Evolutionary conservation across 2,113 vertebrate species (phyloP).

Genomic region (Tachysurus vachellii): DNA sequence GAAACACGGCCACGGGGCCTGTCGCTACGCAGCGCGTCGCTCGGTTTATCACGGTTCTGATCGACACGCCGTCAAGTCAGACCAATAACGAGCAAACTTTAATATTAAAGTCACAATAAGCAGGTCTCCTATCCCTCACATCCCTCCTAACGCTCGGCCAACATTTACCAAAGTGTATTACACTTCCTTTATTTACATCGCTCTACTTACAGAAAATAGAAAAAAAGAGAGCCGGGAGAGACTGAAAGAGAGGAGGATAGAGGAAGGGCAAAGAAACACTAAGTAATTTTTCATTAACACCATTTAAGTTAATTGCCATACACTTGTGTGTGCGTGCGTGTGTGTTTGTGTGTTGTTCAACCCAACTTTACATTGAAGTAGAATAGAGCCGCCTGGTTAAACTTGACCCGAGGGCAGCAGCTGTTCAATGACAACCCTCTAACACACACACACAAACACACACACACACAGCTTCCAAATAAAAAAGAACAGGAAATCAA

Average conservation of each 20-base stretch:
- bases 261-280: not conserved
- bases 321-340: not conserved
- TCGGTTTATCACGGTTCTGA: not conserved
- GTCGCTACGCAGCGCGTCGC: slow-evolving; percentile 29
- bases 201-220: not conserved
- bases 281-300: not conserved
- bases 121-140: not conserved
- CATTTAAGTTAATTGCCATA: not conserved
- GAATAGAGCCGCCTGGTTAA: slow-evolving; percentile 17
- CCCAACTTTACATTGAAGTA: not conserved
- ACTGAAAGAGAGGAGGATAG: not conserved
- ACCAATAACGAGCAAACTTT: slow-evolving; percentile 1
- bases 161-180: not conserved
- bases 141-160: not conserved
- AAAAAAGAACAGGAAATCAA: slow-evolving; percentile 59
- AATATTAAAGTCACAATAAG: not conserved
- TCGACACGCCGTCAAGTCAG: slow-evolving; percentile 5
- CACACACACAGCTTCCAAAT: slow-evolving; percentile 25
- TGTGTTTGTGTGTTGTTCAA: not conserved
- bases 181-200: not conserved
- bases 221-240: not conserved
- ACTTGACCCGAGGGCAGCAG: slow-evolving; percentile 53
- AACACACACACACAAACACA: slow-evolving; percentile 38
- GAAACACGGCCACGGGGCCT: slow-evolving; percentile 48
- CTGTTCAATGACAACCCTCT: slow-evolving; percentile 49